Conservation (phyloP, 2,888 invertebrate species). For the Chymomyza caudatula region DNA sequence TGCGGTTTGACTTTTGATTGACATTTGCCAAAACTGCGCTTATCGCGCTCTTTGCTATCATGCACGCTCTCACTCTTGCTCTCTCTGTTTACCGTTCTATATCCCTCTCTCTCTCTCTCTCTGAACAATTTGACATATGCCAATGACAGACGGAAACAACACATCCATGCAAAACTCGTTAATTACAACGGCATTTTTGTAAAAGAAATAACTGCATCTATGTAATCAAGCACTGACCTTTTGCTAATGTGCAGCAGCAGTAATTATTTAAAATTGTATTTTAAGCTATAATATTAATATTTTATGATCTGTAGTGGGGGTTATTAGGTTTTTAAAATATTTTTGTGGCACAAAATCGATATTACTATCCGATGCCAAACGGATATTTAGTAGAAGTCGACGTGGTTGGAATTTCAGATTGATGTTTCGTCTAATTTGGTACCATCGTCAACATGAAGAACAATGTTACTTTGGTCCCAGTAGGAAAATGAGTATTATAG, state of each 20-base stretch:
- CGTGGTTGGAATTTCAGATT: too few relatives aligned
- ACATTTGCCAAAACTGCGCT: conserved; percentile 41
- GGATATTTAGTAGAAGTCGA: too few relatives aligned
- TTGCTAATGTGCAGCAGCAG: background rate
- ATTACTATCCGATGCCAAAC: too few relatives aligned
- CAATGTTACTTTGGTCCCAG: too few relatives aligned
- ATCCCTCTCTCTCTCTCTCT: background rate
- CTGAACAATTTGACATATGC: conserved; percentile 39
- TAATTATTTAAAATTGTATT: background rate
- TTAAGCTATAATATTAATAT: too few relatives aligned
- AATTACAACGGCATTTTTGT: background rate
- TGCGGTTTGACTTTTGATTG: conserved; percentile 65
- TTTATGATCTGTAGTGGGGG: too few relatives aligned
- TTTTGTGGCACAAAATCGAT: too few relatives aligned
- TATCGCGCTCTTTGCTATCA: background rate
- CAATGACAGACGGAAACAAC: conserved; percentile 35
- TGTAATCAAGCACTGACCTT: conserved; percentile 6
- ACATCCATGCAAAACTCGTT: background rate
- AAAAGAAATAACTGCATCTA: background rate
- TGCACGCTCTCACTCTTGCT: background rate
- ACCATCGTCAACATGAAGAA: too few relatives aligned
- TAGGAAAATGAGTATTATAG: too few relatives aligned
- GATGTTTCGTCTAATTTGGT: too few relatives aligned
- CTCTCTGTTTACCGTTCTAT: background rate
- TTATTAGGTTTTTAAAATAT: too few relatives aligned